phyloP scores from a whole-genome alignment of 2,888 invertebrate species.

The Tholera decimalis region DNA sequence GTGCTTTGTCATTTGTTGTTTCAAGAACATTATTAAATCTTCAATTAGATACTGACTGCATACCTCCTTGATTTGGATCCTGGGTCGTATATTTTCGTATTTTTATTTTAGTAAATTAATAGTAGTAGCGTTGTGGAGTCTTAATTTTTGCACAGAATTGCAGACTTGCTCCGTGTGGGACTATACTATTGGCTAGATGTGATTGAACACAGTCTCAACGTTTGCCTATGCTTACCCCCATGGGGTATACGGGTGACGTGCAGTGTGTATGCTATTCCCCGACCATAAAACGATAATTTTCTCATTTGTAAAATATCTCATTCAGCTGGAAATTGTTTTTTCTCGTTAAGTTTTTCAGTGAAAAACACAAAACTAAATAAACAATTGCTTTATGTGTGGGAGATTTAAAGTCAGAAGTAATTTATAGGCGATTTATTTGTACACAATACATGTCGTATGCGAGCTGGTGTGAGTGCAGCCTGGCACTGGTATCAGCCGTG shows the following conservation, averaged over 20 bases:
- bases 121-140: background rate
- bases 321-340: conserved; percentile 3
- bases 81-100: background rate
- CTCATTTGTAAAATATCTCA: background rate
- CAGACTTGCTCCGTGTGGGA: background rate
- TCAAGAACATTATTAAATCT: background rate
- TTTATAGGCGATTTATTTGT: conserved; percentile 63
- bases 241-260: background rate
- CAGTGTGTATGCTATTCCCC: background rate
- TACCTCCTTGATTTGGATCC: too few relatives aligned
- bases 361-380: conserved; percentile 32
- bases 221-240: too few relatives aligned
- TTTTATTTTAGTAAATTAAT: background rate
- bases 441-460: conserved; percentile 59
- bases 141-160: background rate
- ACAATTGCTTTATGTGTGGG: conserved; percentile 41
- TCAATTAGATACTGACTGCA: background rate
- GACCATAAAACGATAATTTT: background rate
- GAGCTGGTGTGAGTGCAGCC: conserved; percentile 67
- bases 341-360: background rate
- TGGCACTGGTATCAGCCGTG: conserved; percentile 78
- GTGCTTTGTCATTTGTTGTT: conserved; percentile 3
- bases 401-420: conserved; percentile 41
- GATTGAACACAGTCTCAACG: background rate
- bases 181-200: too few relatives aligned